phyloP scores from a whole-genome alignment of 2,888 invertebrate genomes.

The Pteria penguin region DNA sequence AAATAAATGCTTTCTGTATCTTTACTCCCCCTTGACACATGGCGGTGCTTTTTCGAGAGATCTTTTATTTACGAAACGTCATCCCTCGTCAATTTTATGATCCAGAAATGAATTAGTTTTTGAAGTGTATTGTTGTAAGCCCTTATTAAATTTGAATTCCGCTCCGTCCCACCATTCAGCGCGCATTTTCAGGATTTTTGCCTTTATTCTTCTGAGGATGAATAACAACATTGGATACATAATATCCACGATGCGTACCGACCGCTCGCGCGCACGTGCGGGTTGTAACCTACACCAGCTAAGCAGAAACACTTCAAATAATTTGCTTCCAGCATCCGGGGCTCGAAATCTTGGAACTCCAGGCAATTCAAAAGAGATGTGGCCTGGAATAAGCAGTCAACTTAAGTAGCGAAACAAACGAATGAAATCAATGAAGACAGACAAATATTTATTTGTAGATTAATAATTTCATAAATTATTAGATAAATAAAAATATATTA shows the following conservation, averaged over 20 bases:
- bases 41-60: neutral
- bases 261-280: constrained; percentile 13
- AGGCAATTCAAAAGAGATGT: no score
- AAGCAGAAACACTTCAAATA: constrained; percentile 3
- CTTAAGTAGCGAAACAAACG: no score
- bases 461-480: neutral
- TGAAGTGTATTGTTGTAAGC: constrained; percentile 1
- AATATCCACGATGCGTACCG: neutral
- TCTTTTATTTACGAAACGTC: neutral
- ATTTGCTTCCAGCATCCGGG: no score
- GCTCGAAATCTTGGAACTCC: no score
- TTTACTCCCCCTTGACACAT: neutral
- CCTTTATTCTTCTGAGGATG: neutral
- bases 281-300: constrained; percentile 8
- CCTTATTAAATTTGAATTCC: constrained; percentile 12
- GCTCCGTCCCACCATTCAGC: neutral
- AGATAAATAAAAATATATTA: neutral
- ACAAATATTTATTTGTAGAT: no score
- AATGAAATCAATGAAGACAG: no score
- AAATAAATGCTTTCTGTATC: neutral
- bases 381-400: no score
- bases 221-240: constrained; percentile 4
- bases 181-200: neutral
- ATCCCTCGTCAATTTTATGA: neutral
- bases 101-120: neutral